Percentiles rank a stretch among this genome's conserved stretches.
These are phyloP conservation scores for Caenorhabditis sp. DNA, from an alignment of 2,888 invertebrate genomes.

Conservation along the genomic window DNA sequence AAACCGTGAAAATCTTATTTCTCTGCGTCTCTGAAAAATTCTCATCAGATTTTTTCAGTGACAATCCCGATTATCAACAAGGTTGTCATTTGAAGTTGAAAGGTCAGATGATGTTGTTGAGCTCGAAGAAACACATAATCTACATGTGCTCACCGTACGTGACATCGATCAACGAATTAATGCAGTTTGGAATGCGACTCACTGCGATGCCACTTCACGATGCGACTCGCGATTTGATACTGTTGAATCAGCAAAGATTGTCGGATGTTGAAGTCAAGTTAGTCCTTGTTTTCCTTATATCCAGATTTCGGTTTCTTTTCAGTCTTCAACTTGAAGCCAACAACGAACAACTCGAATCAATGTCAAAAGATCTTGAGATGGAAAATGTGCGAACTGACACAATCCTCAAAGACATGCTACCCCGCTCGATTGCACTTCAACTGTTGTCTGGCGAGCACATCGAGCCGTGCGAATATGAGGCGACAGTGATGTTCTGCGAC, in stretches of 20 bases:
- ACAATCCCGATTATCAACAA: slow-evolving; percentile 13
- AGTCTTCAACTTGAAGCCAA: slow-evolving; percentile 72
- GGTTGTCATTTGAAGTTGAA: slow-evolving; percentile 61
- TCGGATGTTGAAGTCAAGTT: slow-evolving; percentile 70
- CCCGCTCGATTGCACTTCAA: slow-evolving; percentile 68
- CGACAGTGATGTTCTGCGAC: slow-evolving; percentile 71
- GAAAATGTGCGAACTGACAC: slow-evolving; percentile 67
- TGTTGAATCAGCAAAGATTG: slow-evolving; percentile 68
- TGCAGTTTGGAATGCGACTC: slow-evolving; percentile 66
- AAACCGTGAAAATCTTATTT: too few relatives aligned
- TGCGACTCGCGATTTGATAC: slow-evolving; percentile 68
- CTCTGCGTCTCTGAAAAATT: too few relatives aligned
- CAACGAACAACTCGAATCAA: slow-evolving; percentile 70
- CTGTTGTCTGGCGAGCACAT: slow-evolving; percentile 69
- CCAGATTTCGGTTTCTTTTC: slow-evolving; percentile 16
- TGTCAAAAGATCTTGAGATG: slow-evolving; percentile 65
- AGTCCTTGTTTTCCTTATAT: not conserved
- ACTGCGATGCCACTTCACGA: slow-evolving; percentile 69
- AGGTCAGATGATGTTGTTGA: slow-evolving; percentile 67
- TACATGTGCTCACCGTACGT: slow-evolving; percentile 69
- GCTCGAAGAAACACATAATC: slow-evolving; percentile 55
- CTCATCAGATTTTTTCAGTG: not conserved
- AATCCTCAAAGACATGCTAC: slow-evolving; percentile 71
- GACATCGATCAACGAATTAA: slow-evolving; percentile 64
- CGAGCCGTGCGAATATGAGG: slow-evolving; percentile 65